Evolutionary conservation across 2,797 vertebrate genomes (phyloP).

Genomic region (Chromis chromis): DNA sequence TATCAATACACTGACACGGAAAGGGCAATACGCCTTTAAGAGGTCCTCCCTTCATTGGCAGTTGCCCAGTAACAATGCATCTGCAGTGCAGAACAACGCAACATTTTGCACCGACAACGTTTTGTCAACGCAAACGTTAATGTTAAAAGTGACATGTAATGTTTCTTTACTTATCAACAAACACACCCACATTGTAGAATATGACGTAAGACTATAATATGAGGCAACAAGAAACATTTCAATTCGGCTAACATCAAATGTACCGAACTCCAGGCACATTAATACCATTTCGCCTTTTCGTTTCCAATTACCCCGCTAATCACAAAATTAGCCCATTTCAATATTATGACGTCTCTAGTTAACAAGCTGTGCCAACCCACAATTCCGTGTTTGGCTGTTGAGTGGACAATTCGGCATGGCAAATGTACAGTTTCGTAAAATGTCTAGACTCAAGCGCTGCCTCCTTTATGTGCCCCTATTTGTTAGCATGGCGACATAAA

Average conservation of each 20-base stretch:
- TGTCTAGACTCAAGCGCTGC: not conserved
- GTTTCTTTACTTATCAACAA: not conserved
- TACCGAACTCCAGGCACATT: not conserved
- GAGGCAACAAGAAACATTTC: not conserved
- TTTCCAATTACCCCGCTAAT: not conserved
- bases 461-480: not conserved
- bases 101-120: conserved; percentile 38
- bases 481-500: too few species aligned
- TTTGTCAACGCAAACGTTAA: not conserved
- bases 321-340: not conserved
- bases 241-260: conserved; percentile 6
- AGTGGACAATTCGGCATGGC: too few species aligned
- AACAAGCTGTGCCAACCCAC: too few species aligned
- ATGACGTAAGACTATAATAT: not conserved
- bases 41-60: conserved; percentile 62
- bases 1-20: not conserved
- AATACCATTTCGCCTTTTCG: not conserved
- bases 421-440: too few species aligned
- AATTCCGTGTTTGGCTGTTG: too few species aligned
- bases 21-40: conserved; percentile 72
- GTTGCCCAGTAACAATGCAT: conserved; percentile 76
- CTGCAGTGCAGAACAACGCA: conserved; percentile 82
- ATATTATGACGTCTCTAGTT: not conserved
- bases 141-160: not conserved
- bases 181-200: rapidly evolving